Conservation (phyloP, 2,888 invertebrate species). For the Mactromeris polynyma region DNA sequence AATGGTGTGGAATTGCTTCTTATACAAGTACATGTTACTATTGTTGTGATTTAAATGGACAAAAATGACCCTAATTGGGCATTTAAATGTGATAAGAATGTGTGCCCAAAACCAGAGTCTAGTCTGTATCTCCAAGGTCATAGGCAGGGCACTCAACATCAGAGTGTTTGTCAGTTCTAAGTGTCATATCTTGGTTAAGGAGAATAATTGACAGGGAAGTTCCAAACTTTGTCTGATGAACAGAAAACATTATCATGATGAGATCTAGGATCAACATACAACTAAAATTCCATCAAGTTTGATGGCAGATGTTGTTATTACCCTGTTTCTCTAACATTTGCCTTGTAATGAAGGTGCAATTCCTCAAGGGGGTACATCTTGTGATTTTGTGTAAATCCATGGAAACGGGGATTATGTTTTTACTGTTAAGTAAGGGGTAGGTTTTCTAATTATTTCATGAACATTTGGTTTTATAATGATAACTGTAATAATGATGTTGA, state of each 20-base stretch:
- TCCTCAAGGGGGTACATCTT: neutral
- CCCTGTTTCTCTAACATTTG: neutral
- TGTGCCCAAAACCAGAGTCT: too few species aligned
- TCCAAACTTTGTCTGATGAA: neutral
- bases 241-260: neutral
- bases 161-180: too few species aligned
- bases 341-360: neutral
- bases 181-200: too few species aligned
- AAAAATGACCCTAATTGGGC: too few species aligned
- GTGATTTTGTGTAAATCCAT: neutral
- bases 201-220: too few species aligned
- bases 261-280: neutral
- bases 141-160: too few species aligned
- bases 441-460: neutral
- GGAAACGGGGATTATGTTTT: neutral
- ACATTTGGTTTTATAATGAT: neutral
- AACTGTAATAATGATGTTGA: neutral
- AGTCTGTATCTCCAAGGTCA: too few species aligned
- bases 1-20: too few species aligned
- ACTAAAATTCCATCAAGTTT: neutral
- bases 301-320: neutral
- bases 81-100: too few species aligned
- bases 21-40: too few species aligned
- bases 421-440: neutral
- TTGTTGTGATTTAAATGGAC: too few species aligned